These are phyloP conservation scores for Solenopsis invicta DNA, from an alignment of 1,140 invertebrate genomes.

Conservation along the genomic window DNA sequence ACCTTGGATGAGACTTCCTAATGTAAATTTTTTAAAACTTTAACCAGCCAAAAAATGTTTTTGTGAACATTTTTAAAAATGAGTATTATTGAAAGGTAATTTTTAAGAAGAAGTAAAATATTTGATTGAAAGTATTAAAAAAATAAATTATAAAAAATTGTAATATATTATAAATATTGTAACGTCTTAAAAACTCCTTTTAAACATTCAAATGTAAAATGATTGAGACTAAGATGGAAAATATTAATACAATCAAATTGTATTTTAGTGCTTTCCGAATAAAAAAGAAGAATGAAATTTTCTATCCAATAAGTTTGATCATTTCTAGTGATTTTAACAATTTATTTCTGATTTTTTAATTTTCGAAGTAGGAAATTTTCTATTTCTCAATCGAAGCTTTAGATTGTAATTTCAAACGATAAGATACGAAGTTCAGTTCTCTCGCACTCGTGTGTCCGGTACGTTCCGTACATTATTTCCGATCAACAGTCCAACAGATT, in stretches of 20 bases:
- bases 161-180: background rate
- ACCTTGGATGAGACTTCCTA: background rate
- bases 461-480: background rate
- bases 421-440: background rate
- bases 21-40: background rate
- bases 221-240: background rate
- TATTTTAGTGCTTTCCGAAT: background rate
- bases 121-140: background rate
- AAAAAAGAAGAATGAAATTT: background rate
- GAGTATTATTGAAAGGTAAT: background rate
- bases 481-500: conserved; percentile 9
- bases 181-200: background rate
- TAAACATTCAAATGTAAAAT: background rate
- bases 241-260: background rate
- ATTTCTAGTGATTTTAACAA: background rate
- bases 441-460: background rate
- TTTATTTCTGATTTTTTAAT: background rate
- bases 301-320: background rate
- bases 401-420: background rate
- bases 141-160: background rate
- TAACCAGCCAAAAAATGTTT: background rate
- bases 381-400: background rate
- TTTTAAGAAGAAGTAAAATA: background rate
- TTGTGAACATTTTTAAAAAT: background rate
- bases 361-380: background rate